phyloP scores from a whole-genome alignment of 2,888 invertebrate species.

The Noctua comes region DNA sequence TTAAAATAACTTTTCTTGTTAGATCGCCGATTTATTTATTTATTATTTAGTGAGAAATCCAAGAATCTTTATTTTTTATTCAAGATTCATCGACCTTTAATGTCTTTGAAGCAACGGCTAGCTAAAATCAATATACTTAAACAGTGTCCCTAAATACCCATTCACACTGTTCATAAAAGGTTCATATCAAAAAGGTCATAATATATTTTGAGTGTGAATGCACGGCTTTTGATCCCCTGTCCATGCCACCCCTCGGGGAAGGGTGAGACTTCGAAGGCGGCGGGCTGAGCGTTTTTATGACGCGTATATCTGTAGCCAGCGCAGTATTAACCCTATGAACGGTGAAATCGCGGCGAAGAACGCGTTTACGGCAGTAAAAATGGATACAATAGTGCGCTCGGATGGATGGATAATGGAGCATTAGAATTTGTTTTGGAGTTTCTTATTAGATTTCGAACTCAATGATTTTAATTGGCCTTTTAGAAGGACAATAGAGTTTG shows the following conservation, averaged over 20 bases:
- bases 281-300: constrained; percentile 64
- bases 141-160: constrained; percentile 50
- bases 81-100: constrained; percentile 11
- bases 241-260: constrained; percentile 62
- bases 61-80: neutral
- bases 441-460: constrained; percentile 9
- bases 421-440: constrained; percentile 17
- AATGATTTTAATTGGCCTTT: neutral
- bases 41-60: constrained; percentile 2
- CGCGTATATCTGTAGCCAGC: constrained; percentile 61
- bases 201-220: constrained; percentile 76
- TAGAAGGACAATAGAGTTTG: neutral
- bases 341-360: constrained; percentile 52
- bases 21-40: neutral
- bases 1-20: constrained; percentile 1
- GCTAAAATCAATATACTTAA: constrained; percentile 52
- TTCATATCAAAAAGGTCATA: constrained; percentile 73
- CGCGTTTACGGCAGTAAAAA: constrained; percentile 44
- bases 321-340: constrained; percentile 59
- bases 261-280: constrained; percentile 59
- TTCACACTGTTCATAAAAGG: constrained; percentile 67
- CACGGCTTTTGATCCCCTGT: constrained; percentile 75
- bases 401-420: constrained; percentile 36
- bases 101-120: constrained; percentile 5
- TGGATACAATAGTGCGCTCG: constrained; percentile 37